Percentiles rank a stretch among this genome's conserved stretches.
These are phyloP conservation scores for Octopus bimaculoides DNA, from an alignment of 1,140 invertebrate genomes.

Conservation along the genomic window DNA sequence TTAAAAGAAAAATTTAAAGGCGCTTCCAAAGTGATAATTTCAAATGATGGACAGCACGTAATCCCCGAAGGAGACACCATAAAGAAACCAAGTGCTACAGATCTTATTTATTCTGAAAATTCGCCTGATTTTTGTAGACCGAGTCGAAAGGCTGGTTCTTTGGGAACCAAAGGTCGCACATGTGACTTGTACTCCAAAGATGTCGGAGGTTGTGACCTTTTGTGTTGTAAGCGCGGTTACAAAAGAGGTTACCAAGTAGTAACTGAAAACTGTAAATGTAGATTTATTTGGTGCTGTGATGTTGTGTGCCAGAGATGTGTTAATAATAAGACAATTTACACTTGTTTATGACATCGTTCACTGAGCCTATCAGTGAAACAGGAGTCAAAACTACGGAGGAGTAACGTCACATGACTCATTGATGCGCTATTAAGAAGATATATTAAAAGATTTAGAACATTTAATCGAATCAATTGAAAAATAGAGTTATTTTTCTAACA, in stretches of 20 bases:
- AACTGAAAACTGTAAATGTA: constrained; percentile 46
- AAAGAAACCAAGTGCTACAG: constrained; percentile 76
- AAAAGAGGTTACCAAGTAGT: constrained; percentile 31
- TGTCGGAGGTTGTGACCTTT: constrained; percentile 56
- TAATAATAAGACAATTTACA: constrained; percentile 34
- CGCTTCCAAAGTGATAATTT: constrained; percentile 69
- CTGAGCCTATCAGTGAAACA: too few species aligned
- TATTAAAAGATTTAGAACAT: too few species aligned
- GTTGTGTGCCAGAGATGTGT: constrained; percentile 47
- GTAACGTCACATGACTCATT: too few species aligned
- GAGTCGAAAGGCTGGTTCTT: constrained; percentile 38
- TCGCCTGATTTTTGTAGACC: constrained; percentile 87
- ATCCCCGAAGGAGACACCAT: constrained; percentile 56
- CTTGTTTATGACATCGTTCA: constrained; percentile 31
- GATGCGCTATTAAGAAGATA: too few species aligned
- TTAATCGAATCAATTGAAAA: too few species aligned
- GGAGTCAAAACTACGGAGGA: too few species aligned
- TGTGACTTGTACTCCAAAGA: constrained; percentile 57
- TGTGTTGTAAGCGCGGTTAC: constrained; percentile 57
- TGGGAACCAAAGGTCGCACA: constrained; percentile 44
- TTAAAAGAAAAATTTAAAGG: constrained; percentile 79
- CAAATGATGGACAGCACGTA: constrained; percentile 43
- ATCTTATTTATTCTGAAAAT: constrained; percentile 81
- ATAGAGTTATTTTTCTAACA: too few species aligned
- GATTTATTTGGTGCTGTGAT: constrained; percentile 50